A percentile compares a stretch with the other conserved stretches of the same genome.
phyloP scores from a whole-genome alignment of 2,113 vertebrate genomes.

The Hemibagrus wyckioides region DNA sequence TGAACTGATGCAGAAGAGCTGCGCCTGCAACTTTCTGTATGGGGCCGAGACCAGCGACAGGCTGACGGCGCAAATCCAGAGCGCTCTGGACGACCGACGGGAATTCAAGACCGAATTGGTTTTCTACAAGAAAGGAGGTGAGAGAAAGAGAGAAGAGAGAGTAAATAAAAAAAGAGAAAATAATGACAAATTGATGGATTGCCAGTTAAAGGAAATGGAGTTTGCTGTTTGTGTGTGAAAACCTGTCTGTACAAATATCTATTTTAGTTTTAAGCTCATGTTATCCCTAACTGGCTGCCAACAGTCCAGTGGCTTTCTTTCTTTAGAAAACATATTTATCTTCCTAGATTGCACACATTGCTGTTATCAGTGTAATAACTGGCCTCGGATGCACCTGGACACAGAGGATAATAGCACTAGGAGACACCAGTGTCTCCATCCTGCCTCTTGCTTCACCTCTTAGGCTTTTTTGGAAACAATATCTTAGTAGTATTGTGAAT shows the following conservation, averaged over 20 bases:
- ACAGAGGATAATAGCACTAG: constrained; percentile 23
- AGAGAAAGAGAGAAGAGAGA: constrained; percentile 37
- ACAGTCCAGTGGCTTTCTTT: neutral
- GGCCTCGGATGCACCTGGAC: constrained; percentile 3
- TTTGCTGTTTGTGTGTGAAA: neutral
- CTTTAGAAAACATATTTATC: constrained; percentile 26
- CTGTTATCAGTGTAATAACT: neutral
- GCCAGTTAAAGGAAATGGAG: neutral
- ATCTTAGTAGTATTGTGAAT: neutral
- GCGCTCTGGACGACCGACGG: constrained; percentile 73
- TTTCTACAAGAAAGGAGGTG: constrained; percentile 82
- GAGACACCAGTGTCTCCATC: constrained; percentile 5
- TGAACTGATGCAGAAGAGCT: constrained; percentile 84
- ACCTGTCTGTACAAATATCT: neutral
- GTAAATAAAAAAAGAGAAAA: neutral
- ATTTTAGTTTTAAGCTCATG: neutral
- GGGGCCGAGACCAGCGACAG: constrained; percentile 77
- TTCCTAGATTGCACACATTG: constrained; percentile 15
- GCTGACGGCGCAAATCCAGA: constrained; percentile 76
- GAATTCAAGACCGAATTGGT: constrained; percentile 82
- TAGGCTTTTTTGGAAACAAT: constrained; percentile 4
- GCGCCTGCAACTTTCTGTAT: constrained; percentile 81
- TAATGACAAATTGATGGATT: neutral
- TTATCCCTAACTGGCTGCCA: neutral
- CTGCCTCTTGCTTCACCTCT: neutral